A percentile compares a stretch with the other conserved stretches of the same genome.
These are phyloP conservation scores for Andrena marginata DNA, from an alignment of 2,888 invertebrate species.

Conservation along the genomic window DNA sequence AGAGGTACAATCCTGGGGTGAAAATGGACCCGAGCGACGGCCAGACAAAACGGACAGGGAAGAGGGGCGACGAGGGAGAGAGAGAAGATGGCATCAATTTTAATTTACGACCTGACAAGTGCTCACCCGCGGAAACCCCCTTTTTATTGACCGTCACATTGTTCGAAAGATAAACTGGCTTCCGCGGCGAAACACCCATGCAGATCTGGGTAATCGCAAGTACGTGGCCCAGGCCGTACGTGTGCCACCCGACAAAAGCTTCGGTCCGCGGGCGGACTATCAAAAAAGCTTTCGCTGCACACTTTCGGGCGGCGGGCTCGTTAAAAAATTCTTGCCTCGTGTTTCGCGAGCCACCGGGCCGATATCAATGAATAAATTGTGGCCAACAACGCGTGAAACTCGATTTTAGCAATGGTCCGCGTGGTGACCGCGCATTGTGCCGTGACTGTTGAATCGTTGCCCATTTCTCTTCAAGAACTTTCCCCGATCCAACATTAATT, in stretches of 20 bases:
- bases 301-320: neutral
- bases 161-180: conserved; percentile 40
- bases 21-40: conserved; percentile 9
- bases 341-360: conserved; percentile 7
- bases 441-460: neutral
- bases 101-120: conserved; percentile 25
- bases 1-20: conserved; percentile 7
- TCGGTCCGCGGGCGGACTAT: conserved; percentile 9
- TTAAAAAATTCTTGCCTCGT: conserved; percentile 21
- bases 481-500: no score
- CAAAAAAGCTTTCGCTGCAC: conserved; percentile 19
- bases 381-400: conserved; percentile 28
- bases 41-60: neutral
- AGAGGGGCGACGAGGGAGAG: neutral
- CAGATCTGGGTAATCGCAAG: conserved; percentile 27
- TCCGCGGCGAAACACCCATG: conserved; percentile 18
- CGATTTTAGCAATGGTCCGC: conserved; percentile 1
- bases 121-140: conserved; percentile 14
- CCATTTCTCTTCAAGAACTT: neutral
- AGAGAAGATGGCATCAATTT: conserved; percentile 16
- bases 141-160: conserved; percentile 29
- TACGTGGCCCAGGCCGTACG: conserved; percentile 2
- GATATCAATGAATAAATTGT: conserved; percentile 51
- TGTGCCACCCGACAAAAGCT: conserved; percentile 3
- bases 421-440: neutral